A percentile compares a stretch with the other conserved stretches of the same genome.
Conservation (phyloP, 2,113 vertebrate species). For the Podarcis muralis region DNA sequence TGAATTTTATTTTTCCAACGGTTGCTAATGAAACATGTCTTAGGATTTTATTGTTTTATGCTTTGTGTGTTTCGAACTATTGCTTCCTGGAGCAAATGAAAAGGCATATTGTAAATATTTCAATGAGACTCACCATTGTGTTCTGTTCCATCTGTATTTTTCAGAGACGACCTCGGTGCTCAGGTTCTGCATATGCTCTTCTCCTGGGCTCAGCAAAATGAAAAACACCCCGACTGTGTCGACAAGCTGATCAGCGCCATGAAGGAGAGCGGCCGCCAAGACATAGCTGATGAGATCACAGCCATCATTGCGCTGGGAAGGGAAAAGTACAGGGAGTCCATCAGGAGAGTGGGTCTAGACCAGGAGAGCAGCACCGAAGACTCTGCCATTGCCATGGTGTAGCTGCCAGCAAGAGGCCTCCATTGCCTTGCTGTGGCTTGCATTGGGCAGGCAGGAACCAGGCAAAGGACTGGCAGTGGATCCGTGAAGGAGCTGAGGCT, state of each 20-base stretch:
- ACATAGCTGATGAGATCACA: slow-evolving; percentile 88
- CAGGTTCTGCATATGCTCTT: slow-evolving; percentile 92
- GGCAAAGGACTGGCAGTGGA: neutral
- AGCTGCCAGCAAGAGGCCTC: neutral
- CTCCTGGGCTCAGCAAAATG: slow-evolving; percentile 86
- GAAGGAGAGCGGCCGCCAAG: slow-evolving; percentile 83
- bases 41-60: neutral
- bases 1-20: neutral
- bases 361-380: slow-evolving; percentile 66
- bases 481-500: neutral
- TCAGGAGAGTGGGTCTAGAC: slow-evolving; percentile 86
- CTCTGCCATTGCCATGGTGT: slow-evolving; percentile 58
- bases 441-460: neutral
- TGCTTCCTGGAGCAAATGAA: neutral
- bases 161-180: slow-evolving; percentile 85
- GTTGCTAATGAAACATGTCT: neutral
- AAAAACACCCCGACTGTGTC: slow-evolving; percentile 75
- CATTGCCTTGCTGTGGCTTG: accelerated
- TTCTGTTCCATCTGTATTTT: neutral
- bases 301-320: slow-evolving; percentile 85
- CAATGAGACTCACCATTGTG: neutral
- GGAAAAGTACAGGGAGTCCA: slow-evolving; percentile 86
- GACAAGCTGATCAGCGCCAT: slow-evolving; percentile 81
- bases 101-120: neutral
- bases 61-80: neutral